A percentile compares a stretch with the other conserved stretches of the same genome.
Conservation (phyloP, 2,888 invertebrate species). For the Pedicia rivosa region DNA sequence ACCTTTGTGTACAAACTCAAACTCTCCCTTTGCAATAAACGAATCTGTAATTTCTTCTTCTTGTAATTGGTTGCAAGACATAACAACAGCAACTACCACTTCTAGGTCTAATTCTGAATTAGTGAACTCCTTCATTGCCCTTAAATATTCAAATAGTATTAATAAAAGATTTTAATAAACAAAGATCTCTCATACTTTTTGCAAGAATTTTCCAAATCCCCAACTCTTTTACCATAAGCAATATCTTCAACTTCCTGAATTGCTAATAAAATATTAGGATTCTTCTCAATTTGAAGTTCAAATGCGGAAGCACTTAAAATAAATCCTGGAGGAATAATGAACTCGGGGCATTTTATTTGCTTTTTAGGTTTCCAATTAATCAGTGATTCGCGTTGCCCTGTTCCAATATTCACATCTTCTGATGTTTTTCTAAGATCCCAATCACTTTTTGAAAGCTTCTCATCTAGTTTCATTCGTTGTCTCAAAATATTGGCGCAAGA, state of each 20-base stretch:
- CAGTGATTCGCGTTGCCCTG: neutral
- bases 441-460: neutral
- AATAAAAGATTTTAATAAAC: neutral
- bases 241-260: slow-evolving; percentile 36
- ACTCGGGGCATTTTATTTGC: slow-evolving; percentile 3
- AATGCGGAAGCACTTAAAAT: slow-evolving; percentile 49
- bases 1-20: too few species aligned
- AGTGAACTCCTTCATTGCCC: neutral
- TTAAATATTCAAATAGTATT: slow-evolving; percentile 7
- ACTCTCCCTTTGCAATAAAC: too few species aligned
- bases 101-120: too few species aligned
- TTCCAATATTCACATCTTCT: neutral
- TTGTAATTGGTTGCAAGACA: too few species aligned
- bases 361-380: neutral
- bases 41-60: neutral
- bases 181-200: slow-evolving; percentile 21
- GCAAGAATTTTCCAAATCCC: slow-evolving; percentile 23
- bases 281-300: slow-evolving; percentile 36
- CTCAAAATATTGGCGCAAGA: neutral
- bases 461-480: neutral
- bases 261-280: slow-evolving; percentile 31
- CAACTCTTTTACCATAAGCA: slow-evolving; percentile 20
- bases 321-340: slow-evolving; percentile 48
- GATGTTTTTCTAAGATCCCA: neutral
- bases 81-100: too few species aligned